Evolutionary conservation across 2,797 vertebrate species (phyloP), one percentile per base, ranked within the genome.

Genomic region (Hafferia zeledoni): DNA sequence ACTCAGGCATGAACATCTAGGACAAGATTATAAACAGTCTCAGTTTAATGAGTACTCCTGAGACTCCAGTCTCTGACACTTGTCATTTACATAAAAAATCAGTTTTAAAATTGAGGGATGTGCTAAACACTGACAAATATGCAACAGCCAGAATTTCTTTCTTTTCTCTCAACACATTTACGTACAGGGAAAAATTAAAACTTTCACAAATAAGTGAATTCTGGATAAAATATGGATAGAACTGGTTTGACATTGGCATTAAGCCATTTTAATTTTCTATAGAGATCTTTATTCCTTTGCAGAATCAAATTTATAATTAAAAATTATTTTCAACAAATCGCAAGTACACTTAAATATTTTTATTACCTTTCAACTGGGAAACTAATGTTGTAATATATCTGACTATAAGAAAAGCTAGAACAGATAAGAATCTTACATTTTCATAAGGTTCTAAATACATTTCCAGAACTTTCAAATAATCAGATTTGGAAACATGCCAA

Each of bases 1-100:
- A 28, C 11, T 81, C 0, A 0, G n/a, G 12, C 1, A 5, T 63
- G 52, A 65, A 27, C 65, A 84, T 70, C 5, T 37, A 90, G 47
- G 79, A 63, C 11, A 57, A 83, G 47, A 87, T 87, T 87, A 92
- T 57, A 91, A 96, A 89, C 31, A 41, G 56, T 69, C 50, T 84
- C 74, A 67, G 23, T 92, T 92, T 97, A 96, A 97, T 94, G 79
- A 96, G 91, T 49, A 64, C 95, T 89, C 87, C 23, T 81, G 91
- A 94, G 94, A 89, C 5, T 69, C 49, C 3, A 2, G 56, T 92
- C 18, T 92, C 55, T 79, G 67, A 88, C 86, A 76, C 30, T 74
- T 6, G 7, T 35, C 19, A 85, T 92, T 94, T 89, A 86, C 91
- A 81, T 90, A 71, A 94, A 87, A 33, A 64, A 87, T 74, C n/a